Percentiles rank a stretch among this genome's conserved stretches.
These are phyloP conservation scores for Takifugu bimaculatus DNA, from an alignment of 2,113 vertebrate species.

Conservation along the genomic window DNA sequence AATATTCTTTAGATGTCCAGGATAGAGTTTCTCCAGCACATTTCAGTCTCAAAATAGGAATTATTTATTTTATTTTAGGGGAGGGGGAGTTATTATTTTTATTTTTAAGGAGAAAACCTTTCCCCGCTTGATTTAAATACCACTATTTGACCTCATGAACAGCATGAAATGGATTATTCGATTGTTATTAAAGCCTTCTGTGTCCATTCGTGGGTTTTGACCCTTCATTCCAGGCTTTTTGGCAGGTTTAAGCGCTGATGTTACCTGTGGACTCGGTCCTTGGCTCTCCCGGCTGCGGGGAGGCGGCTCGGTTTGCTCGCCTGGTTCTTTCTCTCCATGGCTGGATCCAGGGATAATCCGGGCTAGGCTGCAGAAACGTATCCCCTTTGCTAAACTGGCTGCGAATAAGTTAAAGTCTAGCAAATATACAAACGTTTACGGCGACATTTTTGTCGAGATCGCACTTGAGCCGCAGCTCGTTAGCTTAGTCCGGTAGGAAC, in stretches of 20 bases:
- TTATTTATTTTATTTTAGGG: too few species aligned
- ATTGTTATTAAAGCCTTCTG: too few species aligned
- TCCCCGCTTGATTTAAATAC: too few species aligned
- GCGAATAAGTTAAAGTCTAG: neutral
- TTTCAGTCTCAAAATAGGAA: too few species aligned
- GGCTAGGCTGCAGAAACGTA: conserved; percentile 1
- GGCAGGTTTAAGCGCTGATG: neutral
- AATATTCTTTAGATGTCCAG: too few species aligned
- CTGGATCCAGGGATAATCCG: conserved; percentile 2
- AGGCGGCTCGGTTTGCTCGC: conserved; percentile 20
- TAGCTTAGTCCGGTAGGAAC: conserved; percentile 3
- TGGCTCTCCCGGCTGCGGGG: conserved; percentile 36
- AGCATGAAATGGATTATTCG: too few species aligned
- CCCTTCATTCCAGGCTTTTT: neutral
- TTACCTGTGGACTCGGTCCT: conserved; percentile 66
- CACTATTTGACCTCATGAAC: too few species aligned
- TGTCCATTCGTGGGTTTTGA: neutral
- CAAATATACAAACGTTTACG: neutral
- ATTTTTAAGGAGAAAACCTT: too few species aligned
- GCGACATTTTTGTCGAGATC: neutral
- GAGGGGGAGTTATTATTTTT: too few species aligned
- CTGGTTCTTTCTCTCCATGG: conserved; percentile 51
- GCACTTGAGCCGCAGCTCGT: neutral
- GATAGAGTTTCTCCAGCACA: too few species aligned
- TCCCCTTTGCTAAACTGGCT: neutral